These are phyloP conservation scores for Eleginops maclovinus DNA, from an alignment of 2,113 vertebrate species.

Conservation along the genomic window DNA sequence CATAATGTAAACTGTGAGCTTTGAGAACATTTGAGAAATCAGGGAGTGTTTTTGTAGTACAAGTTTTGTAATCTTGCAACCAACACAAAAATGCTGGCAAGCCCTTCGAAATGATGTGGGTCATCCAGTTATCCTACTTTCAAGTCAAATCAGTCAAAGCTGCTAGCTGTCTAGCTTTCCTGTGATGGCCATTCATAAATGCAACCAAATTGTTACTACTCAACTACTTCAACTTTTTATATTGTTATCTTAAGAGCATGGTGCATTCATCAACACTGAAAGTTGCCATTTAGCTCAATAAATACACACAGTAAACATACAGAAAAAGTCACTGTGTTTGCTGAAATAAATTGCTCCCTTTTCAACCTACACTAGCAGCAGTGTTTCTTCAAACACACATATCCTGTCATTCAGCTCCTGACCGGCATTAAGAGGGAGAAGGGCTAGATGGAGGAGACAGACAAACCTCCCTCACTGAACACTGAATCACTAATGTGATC, in stretches of 20 bases:
- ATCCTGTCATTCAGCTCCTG: no score
- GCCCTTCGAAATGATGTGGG: slow-evolving; percentile 55
- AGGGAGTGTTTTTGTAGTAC: slow-evolving; percentile 34
- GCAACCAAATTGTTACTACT: not conserved
- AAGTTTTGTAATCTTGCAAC: slow-evolving; percentile 18
- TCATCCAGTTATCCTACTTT: slow-evolving; percentile 48
- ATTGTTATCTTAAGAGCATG: not conserved
- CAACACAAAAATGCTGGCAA: slow-evolving; percentile 43
- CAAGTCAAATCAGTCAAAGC: not conserved
- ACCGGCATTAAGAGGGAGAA: no score
- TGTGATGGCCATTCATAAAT: not conserved
- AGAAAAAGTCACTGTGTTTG: not conserved
- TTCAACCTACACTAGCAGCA: not conserved
- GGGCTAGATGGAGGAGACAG: no score
- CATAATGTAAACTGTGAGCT: not conserved
- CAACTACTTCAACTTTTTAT: no score
- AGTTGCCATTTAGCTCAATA: not conserved
- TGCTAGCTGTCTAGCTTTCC: not conserved
- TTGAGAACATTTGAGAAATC: not conserved
- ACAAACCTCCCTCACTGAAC: no score
- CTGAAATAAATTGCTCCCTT: not conserved
- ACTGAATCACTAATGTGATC: no score
- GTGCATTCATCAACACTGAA: not conserved
- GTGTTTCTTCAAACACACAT: not conserved
- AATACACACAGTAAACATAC: not conserved